Conservation (phyloP, 2,113 vertebrate species). For the Empidonax alnorum region DNA sequence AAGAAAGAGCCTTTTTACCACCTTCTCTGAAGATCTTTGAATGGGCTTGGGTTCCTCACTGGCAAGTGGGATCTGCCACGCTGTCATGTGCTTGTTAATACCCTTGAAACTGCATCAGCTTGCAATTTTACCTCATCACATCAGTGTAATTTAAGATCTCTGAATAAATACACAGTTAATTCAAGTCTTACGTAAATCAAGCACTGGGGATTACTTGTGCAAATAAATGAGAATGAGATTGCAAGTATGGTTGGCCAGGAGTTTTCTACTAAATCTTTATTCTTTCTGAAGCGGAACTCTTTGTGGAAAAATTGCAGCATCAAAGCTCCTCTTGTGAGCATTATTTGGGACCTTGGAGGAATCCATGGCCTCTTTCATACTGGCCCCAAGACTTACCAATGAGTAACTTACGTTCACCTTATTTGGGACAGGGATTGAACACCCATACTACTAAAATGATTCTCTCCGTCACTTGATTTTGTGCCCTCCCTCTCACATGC, state of each 20-base stretch:
- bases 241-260: not conserved
- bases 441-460: not conserved
- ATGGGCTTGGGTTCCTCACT: not conserved
- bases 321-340: not conserved
- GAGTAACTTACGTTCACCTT: not conserved
- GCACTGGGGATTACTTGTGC: constrained; percentile 60
- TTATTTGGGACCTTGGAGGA: not conserved
- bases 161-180: constrained; percentile 66
- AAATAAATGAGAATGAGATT: constrained; percentile 60
- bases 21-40: not conserved
- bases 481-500: not conserved
- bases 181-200: constrained; percentile 62
- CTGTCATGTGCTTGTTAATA: constrained; percentile 8
- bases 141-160: constrained; percentile 47
- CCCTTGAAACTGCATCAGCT: constrained; percentile 47
- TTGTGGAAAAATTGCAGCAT: not conserved
- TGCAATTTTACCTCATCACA: constrained; percentile 56
- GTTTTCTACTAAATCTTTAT: constrained; percentile 15
- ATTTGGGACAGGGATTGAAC: accelerated
- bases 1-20: not conserved
- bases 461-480: not conserved
- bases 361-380: not conserved
- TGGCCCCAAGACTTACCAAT: not conserved
- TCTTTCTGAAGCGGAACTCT: not conserved
- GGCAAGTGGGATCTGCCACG: not conserved